Base-by-base conservation (phyloP, 2,888 invertebrate species). In the Mimumesa dahlbomi region DNA sequence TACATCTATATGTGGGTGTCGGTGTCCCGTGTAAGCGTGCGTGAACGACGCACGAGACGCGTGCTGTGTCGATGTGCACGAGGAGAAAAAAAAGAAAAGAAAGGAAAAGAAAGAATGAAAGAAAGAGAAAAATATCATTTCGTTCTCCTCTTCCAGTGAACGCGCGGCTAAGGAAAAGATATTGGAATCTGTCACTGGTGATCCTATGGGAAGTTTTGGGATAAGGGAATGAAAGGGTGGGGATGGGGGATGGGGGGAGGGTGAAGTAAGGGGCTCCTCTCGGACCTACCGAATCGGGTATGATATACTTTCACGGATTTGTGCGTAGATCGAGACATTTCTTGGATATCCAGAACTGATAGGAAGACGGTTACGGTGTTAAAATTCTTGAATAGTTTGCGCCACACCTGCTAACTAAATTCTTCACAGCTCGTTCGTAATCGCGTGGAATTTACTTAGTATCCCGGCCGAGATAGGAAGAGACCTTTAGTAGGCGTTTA, bases 121-220 rank as follows among this genome's bases (percentile, higher is more conserved):
- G 6, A n/a, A n/a, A 11, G 29, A 36, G 46, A 36, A 40, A 36
- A n/a, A 19, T 22, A 25, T 31, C 22, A 61, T 43, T 34, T 36
- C 38, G 25, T 29, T n/a, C 42, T 49, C 56, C 40, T 19, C 61
- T 64, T 62, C 38, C 22, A 38, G 34, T n/a, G n/a, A n/a, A n/a
- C 42, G 42, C 16, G 52, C 45, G 40, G 34, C 40, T 21, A 40
- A 18, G 22, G 29, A 16, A 36, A 42, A 52, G 57, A 57, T 68
- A 61, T 74, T 73, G 64, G 43, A 64, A 68, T 72, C 52, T 56
- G 72, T 68, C 66, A 42, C 38, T 49, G 48, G 29, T 57, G 19
- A 57, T 68, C 52, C 57, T 25, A n/a, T 34, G 46, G 34, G 29
- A 52, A n/a, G n/a, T n/a, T n/a, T n/a, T n/a, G n/a, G n/a, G n/a